Evolutionary conservation across 2,113 vertebrate genomes (phyloP), one percentile per base, ranked within the genome.

Genomic region (Cynoglossus semilaevis): DNA sequence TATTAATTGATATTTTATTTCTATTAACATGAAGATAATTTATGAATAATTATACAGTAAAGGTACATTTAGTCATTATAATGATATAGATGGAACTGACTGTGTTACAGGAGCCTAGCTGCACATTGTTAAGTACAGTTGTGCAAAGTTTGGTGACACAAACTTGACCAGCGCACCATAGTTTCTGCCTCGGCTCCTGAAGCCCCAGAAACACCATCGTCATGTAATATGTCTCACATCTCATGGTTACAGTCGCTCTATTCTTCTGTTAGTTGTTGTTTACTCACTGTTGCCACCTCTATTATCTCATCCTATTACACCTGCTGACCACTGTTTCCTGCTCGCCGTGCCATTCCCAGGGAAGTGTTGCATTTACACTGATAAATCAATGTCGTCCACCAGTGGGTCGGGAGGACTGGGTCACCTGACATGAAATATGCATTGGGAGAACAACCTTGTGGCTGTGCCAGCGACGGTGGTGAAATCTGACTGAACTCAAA

Each of bases 291-390:
- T 83, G 84, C 77, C 77, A 82, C 18, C 38, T 50, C 38, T 58
- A 51, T 74, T 83, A 74, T 72, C 69, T 78, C 71, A 76, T 53
- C 55, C 48, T 56, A 62, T 55, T 47, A 48, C 63, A 67, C 70
- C 76, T 75, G 68, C 71, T 79, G 73, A 76, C 70, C 51, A 47
- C 56, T 2, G 44, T 58, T 73, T 83, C 71, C 74, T 58, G 50
- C 65, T 36, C 58, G 44, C 76, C 53, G 74, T 59, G 55, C 85
- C 79, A 83, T 84, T 85, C 77, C 72, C 62, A 3, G 70, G 74
- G 79, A 84, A 84, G 81, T 87, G 79, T 63, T 81, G 81, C 77
- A 87, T 81, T 85, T 75, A 74, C 51, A 44, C 13, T 29, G 41
- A 80, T 83, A 79, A 80, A 82, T 83, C 74, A 75, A 36, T 63